Evolutionary conservation across 1,140 invertebrate species (phyloP).

Genomic region (Ostrea edulis): DNA sequence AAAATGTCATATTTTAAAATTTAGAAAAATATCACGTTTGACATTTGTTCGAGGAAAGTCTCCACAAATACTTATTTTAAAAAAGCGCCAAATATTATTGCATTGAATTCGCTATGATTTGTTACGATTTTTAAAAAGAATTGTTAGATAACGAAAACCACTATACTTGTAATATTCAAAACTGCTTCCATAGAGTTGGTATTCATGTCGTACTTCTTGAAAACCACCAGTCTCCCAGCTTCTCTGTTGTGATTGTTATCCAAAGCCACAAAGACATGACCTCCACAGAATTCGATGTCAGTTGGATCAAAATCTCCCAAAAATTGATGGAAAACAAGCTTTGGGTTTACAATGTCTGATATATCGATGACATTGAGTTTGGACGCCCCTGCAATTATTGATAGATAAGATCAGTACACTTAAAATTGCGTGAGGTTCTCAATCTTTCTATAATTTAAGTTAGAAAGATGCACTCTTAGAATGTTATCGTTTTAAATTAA

Average conservation of each 20-base stretch:
- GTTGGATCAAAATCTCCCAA: conserved; percentile 47
- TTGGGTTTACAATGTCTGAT: neutral
- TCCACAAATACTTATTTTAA: no score
- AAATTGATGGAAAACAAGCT: conserved; percentile 1
- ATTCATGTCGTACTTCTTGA: conserved; percentile 27
- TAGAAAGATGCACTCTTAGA: no score
- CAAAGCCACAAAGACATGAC: conserved; percentile 47
- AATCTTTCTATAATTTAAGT: no score
- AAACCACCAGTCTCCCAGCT: conserved; percentile 20
- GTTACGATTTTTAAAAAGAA: no score
- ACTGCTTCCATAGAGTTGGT: conserved; percentile 16
- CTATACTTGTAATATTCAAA: conserved; percentile 33
- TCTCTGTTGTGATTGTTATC: conserved; percentile 26
- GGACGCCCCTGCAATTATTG: neutral
- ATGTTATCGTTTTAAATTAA: no score
- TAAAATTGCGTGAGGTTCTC: no score
- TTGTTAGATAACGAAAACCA: neutral
- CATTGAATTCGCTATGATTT: no score
- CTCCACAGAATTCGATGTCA: conserved; percentile 52
- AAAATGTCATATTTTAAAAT: no score
- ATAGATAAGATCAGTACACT: no score
- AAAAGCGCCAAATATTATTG: no score
- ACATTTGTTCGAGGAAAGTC: no score
- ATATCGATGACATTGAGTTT: conserved; percentile 42
- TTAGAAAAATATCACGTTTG: no score